Conservation (phyloP, 2,888 invertebrate genomes). For the Caenorhabditis auriculariae region DNA sequence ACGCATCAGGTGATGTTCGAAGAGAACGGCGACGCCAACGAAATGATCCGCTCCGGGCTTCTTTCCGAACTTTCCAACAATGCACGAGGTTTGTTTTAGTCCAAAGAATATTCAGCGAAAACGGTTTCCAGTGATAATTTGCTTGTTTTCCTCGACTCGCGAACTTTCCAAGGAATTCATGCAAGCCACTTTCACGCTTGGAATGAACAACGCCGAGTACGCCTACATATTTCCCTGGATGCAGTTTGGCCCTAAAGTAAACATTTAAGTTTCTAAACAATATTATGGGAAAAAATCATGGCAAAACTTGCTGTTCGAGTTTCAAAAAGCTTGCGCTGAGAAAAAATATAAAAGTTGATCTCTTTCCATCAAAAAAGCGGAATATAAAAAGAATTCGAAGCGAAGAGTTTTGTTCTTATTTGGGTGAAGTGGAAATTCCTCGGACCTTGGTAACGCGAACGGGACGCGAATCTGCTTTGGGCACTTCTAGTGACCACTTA, state of each 20-base stretch:
- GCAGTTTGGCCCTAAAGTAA: constrained; percentile 42
- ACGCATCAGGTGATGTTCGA: constrained; percentile 48
- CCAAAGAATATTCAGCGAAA: too few species aligned
- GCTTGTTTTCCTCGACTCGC: constrained; percentile 59
- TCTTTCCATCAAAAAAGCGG: too few species aligned
- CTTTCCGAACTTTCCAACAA: constrained; percentile 48
- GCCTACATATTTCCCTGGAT: constrained; percentile 59
- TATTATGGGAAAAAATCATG: background rate
- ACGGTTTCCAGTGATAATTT: constrained; percentile 50
- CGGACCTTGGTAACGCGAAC: too few species aligned
- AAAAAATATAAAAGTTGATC: too few species aligned
- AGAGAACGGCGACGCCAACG: constrained; percentile 50
- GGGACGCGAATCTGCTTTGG: too few species aligned
- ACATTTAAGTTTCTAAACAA: too few species aligned
- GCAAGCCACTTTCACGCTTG: constrained; percentile 45
- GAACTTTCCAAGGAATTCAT: constrained; percentile 60
- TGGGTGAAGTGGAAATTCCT: too few species aligned
- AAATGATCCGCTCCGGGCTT: constrained; percentile 49
- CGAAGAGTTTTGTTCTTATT: too few species aligned
- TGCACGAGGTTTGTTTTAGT: constrained; percentile 56
- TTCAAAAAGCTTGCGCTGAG: too few species aligned
- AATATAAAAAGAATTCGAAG: too few species aligned
- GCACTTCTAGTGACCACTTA: too few species aligned
- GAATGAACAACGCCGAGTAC: constrained; percentile 54
- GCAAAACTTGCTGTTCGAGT: too few species aligned